phyloP scores from a whole-genome alignment of 2,888 invertebrate species.

The Horisme vitalbata region DNA sequence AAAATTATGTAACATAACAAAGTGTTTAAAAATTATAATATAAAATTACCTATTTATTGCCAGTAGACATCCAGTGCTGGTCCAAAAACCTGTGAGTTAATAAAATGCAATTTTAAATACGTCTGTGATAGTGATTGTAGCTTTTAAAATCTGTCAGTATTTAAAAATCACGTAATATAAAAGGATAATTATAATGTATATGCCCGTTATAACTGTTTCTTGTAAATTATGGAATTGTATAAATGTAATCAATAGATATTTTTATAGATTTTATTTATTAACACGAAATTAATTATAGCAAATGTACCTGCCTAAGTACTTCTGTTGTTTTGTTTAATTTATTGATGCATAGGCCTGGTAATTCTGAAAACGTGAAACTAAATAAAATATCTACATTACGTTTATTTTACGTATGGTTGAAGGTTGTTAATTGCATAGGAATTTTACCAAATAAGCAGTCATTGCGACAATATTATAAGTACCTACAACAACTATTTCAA shows the following conservation, averaged over 20 bases:
- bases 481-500: constrained; percentile 48
- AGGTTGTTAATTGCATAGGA: too few species aligned
- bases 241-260: constrained; percentile 43
- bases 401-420: background rate
- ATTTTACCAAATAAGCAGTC: constrained; percentile 29
- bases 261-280: constrained; percentile 42
- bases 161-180: constrained; percentile 58
- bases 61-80: too few species aligned
- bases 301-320: background rate
- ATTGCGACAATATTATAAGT: constrained; percentile 43
- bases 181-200: constrained; percentile 36
- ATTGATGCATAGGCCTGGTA: constrained; percentile 42
- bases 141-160: constrained; percentile 73
- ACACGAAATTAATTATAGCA: constrained; percentile 16
- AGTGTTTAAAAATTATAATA: too few species aligned
- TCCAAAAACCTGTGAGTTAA: too few species aligned
- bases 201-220: constrained; percentile 39
- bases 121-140: constrained; percentile 76
- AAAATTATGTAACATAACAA: too few species aligned
- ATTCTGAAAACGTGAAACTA: too few species aligned
- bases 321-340: background rate
- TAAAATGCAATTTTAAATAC: constrained; percentile 40
- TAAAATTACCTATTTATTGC: too few species aligned
- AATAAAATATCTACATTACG: too few species aligned
- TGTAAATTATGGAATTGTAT: constrained; percentile 48